phyloP scores from a whole-genome alignment of 1,140 invertebrate genomes.

The Neodiprion fabricii region DNA sequence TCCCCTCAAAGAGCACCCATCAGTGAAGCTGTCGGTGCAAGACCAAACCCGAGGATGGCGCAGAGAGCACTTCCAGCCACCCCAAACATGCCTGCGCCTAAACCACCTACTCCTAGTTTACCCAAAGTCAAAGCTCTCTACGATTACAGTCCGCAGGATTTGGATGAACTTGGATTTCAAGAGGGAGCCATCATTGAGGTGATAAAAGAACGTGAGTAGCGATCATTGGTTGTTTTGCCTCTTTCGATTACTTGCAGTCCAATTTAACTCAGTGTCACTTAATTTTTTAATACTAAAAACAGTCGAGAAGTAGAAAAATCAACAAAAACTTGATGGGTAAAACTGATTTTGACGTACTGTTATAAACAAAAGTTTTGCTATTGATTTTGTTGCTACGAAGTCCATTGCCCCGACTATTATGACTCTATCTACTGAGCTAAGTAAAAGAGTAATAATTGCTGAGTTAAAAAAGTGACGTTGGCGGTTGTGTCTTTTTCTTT shows the following conservation, averaged over 20 bases:
- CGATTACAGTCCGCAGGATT: conserved; percentile 72
- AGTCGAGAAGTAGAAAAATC: too few relatives aligned
- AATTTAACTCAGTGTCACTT: background rate
- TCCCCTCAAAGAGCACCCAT: background rate
- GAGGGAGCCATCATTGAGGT: conserved; percentile 72
- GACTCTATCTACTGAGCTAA: too few relatives aligned
- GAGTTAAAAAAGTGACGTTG: too few relatives aligned
- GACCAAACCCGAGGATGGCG: background rate
- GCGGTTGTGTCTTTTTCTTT: too few relatives aligned
- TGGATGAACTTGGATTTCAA: conserved; percentile 71
- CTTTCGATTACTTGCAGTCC: background rate
- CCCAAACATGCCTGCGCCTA: conserved; percentile 36
- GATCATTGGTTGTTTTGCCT: background rate
- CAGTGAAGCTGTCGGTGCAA: background rate
- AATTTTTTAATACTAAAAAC: too few relatives aligned
- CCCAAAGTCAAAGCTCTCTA: conserved; percentile 70
- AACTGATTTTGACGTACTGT: too few relatives aligned
- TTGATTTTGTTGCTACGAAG: too few relatives aligned
- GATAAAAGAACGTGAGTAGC: conserved; percentile 68
- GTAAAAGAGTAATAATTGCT: too few relatives aligned
- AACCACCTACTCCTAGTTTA: conserved; percentile 49
- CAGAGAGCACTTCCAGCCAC: conserved; percentile 7
- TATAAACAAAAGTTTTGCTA: too few relatives aligned
- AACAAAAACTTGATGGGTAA: too few relatives aligned
- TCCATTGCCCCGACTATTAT: too few relatives aligned